Evolutionary conservation across 2,888 invertebrate genomes (phyloP), one percentile per base, ranked within the genome.

Genomic region (Yponomeuta plumbellus): DNA sequence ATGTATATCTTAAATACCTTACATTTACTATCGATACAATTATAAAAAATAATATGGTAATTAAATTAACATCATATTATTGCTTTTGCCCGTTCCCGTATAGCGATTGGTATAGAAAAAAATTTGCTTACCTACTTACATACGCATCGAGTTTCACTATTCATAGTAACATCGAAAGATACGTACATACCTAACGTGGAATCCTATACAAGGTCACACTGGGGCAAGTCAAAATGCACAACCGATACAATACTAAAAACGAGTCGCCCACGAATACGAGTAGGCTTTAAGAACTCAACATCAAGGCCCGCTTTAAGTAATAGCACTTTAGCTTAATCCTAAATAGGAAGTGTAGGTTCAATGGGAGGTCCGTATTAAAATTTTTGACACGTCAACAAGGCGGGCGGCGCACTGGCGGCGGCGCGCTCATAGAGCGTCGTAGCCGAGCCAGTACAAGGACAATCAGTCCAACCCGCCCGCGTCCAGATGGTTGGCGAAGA

Each of bases 51-150:
- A 90, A 91, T 90, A 91, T 91, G 91, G 91, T 91, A 91, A 91
- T 90, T 85, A 88, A 90, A 91, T 88, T 90, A 91, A 91, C 88
- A 86, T 91, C 88, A 90, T 91, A 91, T 91, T 91, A 91, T 91
- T 91, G 91, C 91, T 91, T 91, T 88, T 89, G 91, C 91, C 91
- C 91, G 91, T 90, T 91, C 91, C 91, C 91, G 91, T 91, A 91
- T 89, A 91, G 91, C 90, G 88, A 91, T 90, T 88, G 91, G 91
- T 91, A 91, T 88, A 89, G 88, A 90, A 88, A 87, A 82, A 86
- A 85, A 88, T 81, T 84, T 83, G 88, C 87, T 88, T 88, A 89
- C 83, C 88, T 87, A 89, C 82, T 80, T 83, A 84, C 67, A 69
- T 69, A 85, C 86, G 84, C 81, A 83, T 84, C 86, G 85, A 85